phyloP scores from a whole-genome alignment of 1,140 invertebrate genomes.

The Sarcophaga peregrina region DNA sequence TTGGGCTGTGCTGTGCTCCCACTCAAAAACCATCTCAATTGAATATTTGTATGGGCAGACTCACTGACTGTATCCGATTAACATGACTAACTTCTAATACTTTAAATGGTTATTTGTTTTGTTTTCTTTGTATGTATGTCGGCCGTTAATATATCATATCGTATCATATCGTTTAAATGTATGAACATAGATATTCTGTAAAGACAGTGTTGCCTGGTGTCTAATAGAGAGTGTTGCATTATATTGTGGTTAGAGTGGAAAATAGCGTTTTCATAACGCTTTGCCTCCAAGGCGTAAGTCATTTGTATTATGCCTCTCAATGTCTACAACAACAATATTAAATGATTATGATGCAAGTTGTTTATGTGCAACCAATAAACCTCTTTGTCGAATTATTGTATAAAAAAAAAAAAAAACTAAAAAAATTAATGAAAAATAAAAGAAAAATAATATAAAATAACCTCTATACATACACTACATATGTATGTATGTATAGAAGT shows the following conservation, averaged over 20 bases:
- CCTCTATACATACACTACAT: neutral
- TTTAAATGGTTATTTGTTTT: neutral
- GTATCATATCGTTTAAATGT: too few relatives aligned
- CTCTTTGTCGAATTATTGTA: neutral
- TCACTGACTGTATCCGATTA: neutral
- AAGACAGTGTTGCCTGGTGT: neutral
- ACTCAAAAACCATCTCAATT: neutral
- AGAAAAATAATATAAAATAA: too few relatives aligned
- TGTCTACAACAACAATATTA: neutral
- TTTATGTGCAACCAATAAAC: conserved; percentile 27
- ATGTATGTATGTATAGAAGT: neutral
- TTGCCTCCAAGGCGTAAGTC: neutral
- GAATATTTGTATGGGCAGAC: neutral
- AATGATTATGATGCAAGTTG: conserved; percentile 5
- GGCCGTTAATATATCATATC: too few relatives aligned
- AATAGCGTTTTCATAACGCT: neutral
- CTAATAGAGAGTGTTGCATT: too few relatives aligned
- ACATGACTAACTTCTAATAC: neutral
- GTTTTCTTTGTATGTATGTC: too few relatives aligned
- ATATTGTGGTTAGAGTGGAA: too few relatives aligned
- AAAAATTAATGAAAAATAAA: too few relatives aligned
- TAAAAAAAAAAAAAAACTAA: too few relatives aligned
- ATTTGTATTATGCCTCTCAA: conserved; percentile 20
- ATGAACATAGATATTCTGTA: too few relatives aligned
- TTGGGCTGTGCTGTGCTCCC: neutral